These are phyloP conservation scores for Sebastes cheni DNA, from an alignment of 2,797 vertebrate genomes.

Conservation along the genomic window DNA sequence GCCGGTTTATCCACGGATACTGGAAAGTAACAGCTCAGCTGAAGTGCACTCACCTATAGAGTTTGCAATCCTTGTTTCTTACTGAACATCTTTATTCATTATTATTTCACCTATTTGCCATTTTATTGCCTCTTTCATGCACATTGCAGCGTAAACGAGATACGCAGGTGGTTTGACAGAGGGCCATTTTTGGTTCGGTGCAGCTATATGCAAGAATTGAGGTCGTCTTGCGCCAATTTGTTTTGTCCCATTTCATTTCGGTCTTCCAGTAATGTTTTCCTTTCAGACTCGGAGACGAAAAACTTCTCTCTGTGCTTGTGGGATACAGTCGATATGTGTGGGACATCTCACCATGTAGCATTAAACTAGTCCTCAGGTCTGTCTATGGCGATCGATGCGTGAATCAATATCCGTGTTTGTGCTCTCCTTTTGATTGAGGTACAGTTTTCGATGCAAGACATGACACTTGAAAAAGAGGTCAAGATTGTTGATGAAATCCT, in stretches of 20 bases:
- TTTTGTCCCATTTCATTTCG: background rate
- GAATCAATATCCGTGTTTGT: conserved; percentile 10
- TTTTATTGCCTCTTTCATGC: background rate
- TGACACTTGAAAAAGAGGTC: background rate
- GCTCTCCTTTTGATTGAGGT: background rate
- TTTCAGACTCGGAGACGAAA: background rate
- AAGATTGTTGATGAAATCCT: background rate
- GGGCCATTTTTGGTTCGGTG: background rate
- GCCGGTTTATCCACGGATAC: conserved; percentile 20
- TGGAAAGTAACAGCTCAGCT: conserved; percentile 25
- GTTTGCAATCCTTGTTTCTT: background rate
- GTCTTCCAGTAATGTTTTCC: background rate
- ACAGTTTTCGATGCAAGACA: conserved; percentile 3
- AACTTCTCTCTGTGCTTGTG: background rate
- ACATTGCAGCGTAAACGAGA: background rate
- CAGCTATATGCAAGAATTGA: background rate
- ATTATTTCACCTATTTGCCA: background rate
- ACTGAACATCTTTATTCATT: background rate
- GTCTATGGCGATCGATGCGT: background rate
- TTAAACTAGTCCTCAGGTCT: background rate
- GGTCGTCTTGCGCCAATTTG: background rate
- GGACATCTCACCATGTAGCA: background rate
- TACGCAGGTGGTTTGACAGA: conserved; percentile 11
- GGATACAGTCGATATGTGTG: background rate
- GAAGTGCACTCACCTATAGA: background rate